Base-by-base conservation (phyloP, 1,140 invertebrate genomes). In the Galleria mellonella region DNA sequence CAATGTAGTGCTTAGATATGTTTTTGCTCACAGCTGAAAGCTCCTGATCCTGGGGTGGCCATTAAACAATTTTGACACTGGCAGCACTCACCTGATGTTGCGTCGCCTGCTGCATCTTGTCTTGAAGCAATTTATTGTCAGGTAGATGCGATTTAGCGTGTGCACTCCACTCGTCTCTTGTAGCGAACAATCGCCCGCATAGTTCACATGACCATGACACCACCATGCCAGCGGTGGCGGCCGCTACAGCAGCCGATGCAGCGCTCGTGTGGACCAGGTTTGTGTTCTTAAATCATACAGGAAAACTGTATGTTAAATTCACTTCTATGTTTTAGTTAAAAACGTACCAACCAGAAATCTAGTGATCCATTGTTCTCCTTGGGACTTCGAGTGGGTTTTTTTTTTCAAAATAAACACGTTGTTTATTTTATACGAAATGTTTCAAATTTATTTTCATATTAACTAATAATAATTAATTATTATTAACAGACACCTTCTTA, bases 141-240 rank as follows among this genome's bases (percentile, higher is more conserved):
- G 90, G 89, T 45, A 91, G 73, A 74, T 91, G 90, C 72, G 91
- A 91, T 77, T 90, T 90, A 40, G 92, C 91, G 61, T 93, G 92
- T 14, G 91, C 89, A 37, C 89, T 91, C 92, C 92, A 93, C 64
- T 93, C 92, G 54, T 93, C 92, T 56, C 92, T 87, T 1, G 88
- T 91, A 1, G 89, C 88, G 51, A 93, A 88, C 58, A 91, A 88
- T 55, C 91, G 76, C 0, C 92, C 92, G 55, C 92, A 93, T 2
- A 93, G 76, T 72, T 93, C 92, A 56, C 92, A 93, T 1, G 90
- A 89, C 91, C 91, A 93, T 64, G 69, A 89, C 61, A 87, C 81
- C 43, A 83, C 85, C 83, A 87, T 86, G 8, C 77, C 78, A 0
- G 79, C 76, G 0, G 79, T 83, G 32, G 87, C 73, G 42, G 88